These are phyloP conservation scores for Myrmophylax atrothorax DNA, from an alignment of 2,113 vertebrate genomes.

Conservation along the genomic window DNA sequence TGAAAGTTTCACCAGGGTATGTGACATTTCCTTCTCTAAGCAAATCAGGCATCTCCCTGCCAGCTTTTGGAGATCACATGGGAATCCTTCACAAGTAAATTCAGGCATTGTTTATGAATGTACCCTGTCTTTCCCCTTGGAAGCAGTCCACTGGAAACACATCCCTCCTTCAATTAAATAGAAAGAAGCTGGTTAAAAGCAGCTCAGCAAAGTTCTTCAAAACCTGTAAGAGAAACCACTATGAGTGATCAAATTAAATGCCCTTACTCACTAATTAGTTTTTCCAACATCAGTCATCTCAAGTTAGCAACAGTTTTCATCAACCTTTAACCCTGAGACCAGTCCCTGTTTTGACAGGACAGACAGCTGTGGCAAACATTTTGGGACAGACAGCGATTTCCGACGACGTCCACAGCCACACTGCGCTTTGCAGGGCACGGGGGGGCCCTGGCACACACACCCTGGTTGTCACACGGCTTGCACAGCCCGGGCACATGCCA, in stretches of 20 bases:
- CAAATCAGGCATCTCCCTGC: not conserved
- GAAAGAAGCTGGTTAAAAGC: not conserved
- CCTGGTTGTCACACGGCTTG: not conserved
- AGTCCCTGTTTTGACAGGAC: constrained; percentile 73
- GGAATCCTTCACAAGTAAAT: not conserved
- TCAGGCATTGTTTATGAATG: not conserved
- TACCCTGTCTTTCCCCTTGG: not conserved
- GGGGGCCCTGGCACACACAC: not conserved
- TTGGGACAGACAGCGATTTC: constrained; percentile 76
- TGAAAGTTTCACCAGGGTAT: not conserved
- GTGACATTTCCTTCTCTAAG: not conserved
- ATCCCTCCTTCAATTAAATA: not conserved
- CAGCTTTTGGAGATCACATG: not conserved
- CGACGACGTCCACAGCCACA: constrained; percentile 51
- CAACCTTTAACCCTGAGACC: constrained; percentile 66
- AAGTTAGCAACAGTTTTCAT: constrained; percentile 71
- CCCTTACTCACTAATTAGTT: constrained; percentile 71
- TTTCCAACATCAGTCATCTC: constrained; percentile 69
- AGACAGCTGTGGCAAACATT: constrained; percentile 66
- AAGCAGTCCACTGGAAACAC: constrained; percentile 11
- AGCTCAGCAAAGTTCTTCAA: constrained; percentile 31
- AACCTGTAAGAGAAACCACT: constrained; percentile 42
- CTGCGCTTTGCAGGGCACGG: not conserved
- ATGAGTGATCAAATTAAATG: constrained; percentile 47
- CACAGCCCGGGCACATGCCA: not conserved